These are phyloP conservation scores for Caenorhabditis virilis DNA, from an alignment of 2,888 invertebrate genomes.

Conservation along the genomic window DNA sequence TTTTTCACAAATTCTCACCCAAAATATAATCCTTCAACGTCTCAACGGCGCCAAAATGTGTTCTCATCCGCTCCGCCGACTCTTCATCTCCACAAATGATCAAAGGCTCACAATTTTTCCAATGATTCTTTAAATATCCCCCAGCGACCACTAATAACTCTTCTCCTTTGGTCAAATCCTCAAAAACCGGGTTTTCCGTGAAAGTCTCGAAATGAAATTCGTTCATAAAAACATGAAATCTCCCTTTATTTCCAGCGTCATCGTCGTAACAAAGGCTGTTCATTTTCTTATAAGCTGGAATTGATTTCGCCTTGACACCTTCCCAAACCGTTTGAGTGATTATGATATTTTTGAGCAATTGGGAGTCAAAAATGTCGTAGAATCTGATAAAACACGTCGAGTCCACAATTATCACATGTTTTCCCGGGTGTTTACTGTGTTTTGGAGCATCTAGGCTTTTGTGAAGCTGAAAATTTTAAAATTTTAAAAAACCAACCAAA, in stretches of 20 bases:
- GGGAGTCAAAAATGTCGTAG: conserved; percentile 61
- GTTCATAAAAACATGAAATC: conserved; percentile 91
- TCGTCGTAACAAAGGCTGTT: conserved; percentile 78
- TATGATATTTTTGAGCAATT: conserved; percentile 48
- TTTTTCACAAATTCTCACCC: conserved; percentile 11
- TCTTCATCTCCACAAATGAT: conserved; percentile 49
- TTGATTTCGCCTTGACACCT: conserved; percentile 76
- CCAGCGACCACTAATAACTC: conserved; percentile 37
- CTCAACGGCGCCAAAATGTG: conserved; percentile 18
- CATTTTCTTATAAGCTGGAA: conserved; percentile 85
- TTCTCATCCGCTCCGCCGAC: conserved; percentile 16
- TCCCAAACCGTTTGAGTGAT: conserved; percentile 63
- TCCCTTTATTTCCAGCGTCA: conserved; percentile 64
- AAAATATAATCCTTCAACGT: conserved; percentile 51
- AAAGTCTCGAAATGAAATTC: conserved; percentile 95
- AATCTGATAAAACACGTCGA: conserved; percentile 50
- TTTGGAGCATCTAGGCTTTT: conserved; percentile 10
- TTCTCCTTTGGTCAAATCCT: conserved; percentile 42
- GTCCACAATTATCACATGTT: conserved; percentile 57
- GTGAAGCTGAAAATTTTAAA: conserved; percentile 5
- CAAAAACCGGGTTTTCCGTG: conserved; percentile 39
- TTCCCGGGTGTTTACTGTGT: conserved; percentile 16
- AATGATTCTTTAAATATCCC: conserved; percentile 43
- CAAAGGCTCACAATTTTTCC: conserved; percentile 47
- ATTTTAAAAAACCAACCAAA: not conserved